Evolutionary conservation across 2,888 invertebrate genomes (phyloP).

Genomic region (Caenorhabditis parvicauda): DNA sequence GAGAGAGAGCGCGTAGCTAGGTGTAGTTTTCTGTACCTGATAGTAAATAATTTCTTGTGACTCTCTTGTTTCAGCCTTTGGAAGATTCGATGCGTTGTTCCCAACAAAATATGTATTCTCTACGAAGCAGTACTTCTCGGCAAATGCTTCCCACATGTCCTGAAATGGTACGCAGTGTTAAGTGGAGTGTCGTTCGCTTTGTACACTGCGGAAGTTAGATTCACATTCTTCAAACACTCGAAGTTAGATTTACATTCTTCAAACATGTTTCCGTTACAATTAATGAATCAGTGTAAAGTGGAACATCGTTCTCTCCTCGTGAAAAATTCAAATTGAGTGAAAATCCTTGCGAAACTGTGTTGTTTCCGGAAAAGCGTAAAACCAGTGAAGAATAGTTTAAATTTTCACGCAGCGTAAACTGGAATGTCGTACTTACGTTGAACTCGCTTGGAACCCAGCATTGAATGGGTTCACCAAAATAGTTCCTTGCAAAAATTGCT

Average conservation of each 20-base stretch:
- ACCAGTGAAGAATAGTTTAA: too few species aligned
- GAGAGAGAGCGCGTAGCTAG: neutral
- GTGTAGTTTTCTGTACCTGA: slow-evolving; percentile 28
- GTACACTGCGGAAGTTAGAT: neutral
- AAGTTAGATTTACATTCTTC: too few species aligned
- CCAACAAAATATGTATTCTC: slow-evolving; percentile 65
- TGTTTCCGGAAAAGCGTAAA: too few species aligned
- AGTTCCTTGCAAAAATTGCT: slow-evolving; percentile 66
- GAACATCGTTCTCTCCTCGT: too few species aligned
- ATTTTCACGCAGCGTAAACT: too few species aligned
- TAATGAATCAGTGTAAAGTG: too few species aligned
- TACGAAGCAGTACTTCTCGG: slow-evolving; percentile 67
- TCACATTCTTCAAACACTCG: neutral
- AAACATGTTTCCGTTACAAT: too few species aligned
- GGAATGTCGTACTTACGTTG: slow-evolving; percentile 32
- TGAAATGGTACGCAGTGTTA: slow-evolving; percentile 5
- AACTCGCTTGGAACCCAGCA: slow-evolving; percentile 63
- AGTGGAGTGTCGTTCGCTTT: too few species aligned
- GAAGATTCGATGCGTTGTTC: slow-evolving; percentile 36
- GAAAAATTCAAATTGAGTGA: too few species aligned
- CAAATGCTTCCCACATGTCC: slow-evolving; percentile 65
- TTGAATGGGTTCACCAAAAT: slow-evolving; percentile 66
- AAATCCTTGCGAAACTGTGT: too few species aligned
- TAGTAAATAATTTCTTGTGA: slow-evolving; percentile 49
- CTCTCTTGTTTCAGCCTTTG: slow-evolving; percentile 33